phyloP scores from a whole-genome alignment of 2,797 vertebrate genomes.

The Amphiprion clarkii region DNA sequence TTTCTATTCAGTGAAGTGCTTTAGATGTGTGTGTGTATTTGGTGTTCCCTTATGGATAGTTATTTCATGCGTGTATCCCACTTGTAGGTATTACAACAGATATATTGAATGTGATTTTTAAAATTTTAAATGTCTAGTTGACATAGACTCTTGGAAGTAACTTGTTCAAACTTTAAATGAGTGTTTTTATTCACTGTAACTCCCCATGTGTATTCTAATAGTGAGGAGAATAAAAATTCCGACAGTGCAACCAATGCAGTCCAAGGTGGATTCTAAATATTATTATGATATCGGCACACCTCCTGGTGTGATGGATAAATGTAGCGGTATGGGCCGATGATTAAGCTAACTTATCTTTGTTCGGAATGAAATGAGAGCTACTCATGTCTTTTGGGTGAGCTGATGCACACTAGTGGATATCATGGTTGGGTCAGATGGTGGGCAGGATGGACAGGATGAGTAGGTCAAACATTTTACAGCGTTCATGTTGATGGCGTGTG shows the following conservation, averaged over 20 bases:
- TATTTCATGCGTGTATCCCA: too few species aligned
- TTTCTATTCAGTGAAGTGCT: neutral
- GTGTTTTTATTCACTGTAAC: neutral
- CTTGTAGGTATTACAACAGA: too few species aligned
- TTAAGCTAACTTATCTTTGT: conserved; percentile 6
- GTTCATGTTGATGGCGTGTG: neutral
- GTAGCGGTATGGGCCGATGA: neutral
- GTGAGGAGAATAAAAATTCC: neutral
- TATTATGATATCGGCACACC: neutral
- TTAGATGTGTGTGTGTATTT: too few species aligned
- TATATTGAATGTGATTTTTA: too few species aligned
- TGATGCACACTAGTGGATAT: neutral
- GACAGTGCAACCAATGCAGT: neutral
- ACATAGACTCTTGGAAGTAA: neutral
- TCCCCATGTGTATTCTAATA: neutral
- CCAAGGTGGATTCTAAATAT: neutral
- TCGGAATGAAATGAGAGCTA: neutral
- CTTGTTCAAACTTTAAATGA: neutral
- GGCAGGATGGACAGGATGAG: neutral
- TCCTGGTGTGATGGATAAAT: neutral
- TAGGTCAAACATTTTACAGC: neutral
- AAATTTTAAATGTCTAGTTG: neutral
- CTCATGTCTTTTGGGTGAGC: neutral
- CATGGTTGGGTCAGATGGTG: neutral
- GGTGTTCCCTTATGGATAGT: too few species aligned